Percentiles rank a stretch among this genome's conserved stretches.
Conservation (phyloP, 2,797 vertebrate species). For the Anguilla marmorata region DNA sequence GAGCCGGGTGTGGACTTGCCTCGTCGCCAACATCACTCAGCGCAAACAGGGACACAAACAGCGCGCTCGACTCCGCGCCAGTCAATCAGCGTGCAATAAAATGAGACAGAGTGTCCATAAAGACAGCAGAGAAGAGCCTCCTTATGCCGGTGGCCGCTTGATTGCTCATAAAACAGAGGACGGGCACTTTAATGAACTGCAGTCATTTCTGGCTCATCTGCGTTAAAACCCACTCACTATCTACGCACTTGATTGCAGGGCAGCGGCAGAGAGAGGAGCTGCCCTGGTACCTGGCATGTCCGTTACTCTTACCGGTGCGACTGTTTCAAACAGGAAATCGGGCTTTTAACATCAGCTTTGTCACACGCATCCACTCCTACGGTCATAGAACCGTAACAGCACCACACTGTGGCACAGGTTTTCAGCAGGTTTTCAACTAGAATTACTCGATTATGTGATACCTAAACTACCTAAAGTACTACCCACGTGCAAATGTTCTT, state of each 20-base stretch:
- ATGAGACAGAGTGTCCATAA: slow-evolving; percentile 10
- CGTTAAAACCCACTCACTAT: background rate
- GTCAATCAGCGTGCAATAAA: slow-evolving; percentile 12
- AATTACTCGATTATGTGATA: too few relatives aligned
- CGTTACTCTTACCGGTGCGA: background rate
- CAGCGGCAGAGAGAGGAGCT: background rate
- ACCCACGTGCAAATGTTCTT: too few relatives aligned
- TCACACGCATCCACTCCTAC: background rate
- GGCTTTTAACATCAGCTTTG: background rate
- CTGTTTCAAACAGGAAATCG: background rate
- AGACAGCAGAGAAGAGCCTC: background rate
- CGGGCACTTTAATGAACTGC: slow-evolving; percentile 22
- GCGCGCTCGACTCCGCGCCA: background rate
- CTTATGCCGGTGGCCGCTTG: background rate
- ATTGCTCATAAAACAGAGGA: slow-evolving; percentile 16
- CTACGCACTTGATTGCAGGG: background rate
- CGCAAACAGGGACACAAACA: slow-evolving; percentile 3
- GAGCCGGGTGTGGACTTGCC: background rate
- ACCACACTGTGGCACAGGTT: background rate
- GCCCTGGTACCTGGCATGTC: background rate
- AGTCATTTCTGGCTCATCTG: background rate
- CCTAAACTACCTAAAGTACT: too few relatives aligned
- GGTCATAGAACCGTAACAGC: background rate
- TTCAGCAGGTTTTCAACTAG: background rate
- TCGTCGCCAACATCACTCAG: background rate